These are phyloP conservation scores for Eulithis testata DNA, from an alignment of 2,888 invertebrate genomes.

Conservation along the genomic window DNA sequence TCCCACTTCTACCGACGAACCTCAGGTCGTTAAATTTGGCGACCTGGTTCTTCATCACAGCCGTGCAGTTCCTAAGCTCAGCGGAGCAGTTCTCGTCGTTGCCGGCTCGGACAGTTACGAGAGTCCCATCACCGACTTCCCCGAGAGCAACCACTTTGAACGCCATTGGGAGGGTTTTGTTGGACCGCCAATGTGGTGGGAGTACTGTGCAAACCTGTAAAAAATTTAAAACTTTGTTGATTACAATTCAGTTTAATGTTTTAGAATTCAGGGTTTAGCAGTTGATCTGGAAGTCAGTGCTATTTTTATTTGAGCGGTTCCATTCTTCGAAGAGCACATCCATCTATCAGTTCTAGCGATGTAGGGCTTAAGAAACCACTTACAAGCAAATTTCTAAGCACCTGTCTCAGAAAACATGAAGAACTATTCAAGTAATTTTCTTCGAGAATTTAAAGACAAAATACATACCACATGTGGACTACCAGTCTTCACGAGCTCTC, in stretches of 20 bases:
- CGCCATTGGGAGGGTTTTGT: constrained; percentile 97
- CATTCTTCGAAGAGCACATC: too few species aligned
- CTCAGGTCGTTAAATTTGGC: constrained; percentile 99
- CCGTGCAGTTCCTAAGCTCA: constrained; percentile 95
- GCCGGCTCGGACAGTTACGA: constrained; percentile 96
- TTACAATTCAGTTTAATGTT: too few species aligned
- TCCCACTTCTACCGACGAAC: constrained; percentile 98
- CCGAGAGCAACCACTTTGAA: constrained; percentile 97
- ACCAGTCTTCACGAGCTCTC: constrained; percentile 97
- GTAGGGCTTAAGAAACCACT: too few species aligned
- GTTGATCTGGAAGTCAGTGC: too few species aligned
- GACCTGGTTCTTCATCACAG: constrained; percentile 98
- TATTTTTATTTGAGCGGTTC: too few species aligned
- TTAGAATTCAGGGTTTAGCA: too few species aligned
- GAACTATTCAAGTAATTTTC: too few species aligned
- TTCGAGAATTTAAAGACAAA: background rate
- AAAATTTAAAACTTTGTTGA: background rate
- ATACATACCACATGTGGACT: constrained; percentile 93
- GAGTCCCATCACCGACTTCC: constrained; percentile 96
- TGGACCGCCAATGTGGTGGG: constrained; percentile 98
- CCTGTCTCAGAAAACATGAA: too few species aligned
- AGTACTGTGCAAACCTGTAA: constrained; percentile 91
- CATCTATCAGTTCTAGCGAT: too few species aligned
- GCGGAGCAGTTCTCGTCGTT: constrained; percentile 99
- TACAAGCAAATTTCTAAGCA: too few species aligned